These are phyloP conservation scores for Bursaphelenchus okinawaensis DNA, from an alignment of 2,888 invertebrate species.

Conservation along the genomic window DNA sequence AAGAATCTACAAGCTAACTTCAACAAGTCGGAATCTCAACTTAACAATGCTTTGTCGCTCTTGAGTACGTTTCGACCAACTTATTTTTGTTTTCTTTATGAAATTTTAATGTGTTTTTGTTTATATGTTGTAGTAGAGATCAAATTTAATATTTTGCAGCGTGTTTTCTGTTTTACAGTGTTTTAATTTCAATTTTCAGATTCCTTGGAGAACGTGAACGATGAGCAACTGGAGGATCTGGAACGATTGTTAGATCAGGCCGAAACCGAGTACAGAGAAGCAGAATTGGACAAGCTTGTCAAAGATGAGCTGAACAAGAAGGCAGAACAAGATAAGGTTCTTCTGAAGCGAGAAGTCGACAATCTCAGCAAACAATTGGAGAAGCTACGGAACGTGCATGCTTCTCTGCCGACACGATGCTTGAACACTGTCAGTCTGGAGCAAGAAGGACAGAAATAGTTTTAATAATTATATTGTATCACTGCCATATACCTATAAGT, in stretches of 20 bases:
- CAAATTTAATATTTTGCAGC: too few species aligned
- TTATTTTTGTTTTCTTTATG: background rate
- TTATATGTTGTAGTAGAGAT: too few species aligned
- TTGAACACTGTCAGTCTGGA: slow-evolving; percentile 64
- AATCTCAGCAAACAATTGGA: slow-evolving; percentile 37
- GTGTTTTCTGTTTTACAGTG: background rate
- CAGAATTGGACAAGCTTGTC: slow-evolving; percentile 23
- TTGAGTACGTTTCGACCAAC: slow-evolving; percentile 27
- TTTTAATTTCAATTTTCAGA: slow-evolving; percentile 36
- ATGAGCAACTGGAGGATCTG: slow-evolving; percentile 58
- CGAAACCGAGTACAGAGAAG: slow-evolving; percentile 38
- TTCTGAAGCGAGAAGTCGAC: slow-evolving; percentile 29
- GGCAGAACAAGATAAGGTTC: slow-evolving; percentile 22
- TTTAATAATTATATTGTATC: background rate
- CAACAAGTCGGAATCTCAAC: slow-evolving; percentile 62
- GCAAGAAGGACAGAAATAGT: slow-evolving; percentile 41
- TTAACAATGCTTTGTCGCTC: slow-evolving; percentile 46
- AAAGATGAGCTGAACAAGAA: slow-evolving; percentile 22
- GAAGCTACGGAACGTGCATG: slow-evolving; percentile 50
- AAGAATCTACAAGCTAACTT: slow-evolving; percentile 29
- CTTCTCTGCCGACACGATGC: slow-evolving; percentile 73
- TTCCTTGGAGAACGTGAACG: slow-evolving; percentile 56
- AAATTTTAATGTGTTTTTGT: background rate
- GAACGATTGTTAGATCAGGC: slow-evolving; percentile 58
- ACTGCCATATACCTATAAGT: background rate